Percentiles rank a stretch among this genome's conserved stretches.
These are phyloP conservation scores for Neoscelio sp. DNA, from an alignment of 2,888 invertebrate genomes.

Conservation along the genomic window DNA sequence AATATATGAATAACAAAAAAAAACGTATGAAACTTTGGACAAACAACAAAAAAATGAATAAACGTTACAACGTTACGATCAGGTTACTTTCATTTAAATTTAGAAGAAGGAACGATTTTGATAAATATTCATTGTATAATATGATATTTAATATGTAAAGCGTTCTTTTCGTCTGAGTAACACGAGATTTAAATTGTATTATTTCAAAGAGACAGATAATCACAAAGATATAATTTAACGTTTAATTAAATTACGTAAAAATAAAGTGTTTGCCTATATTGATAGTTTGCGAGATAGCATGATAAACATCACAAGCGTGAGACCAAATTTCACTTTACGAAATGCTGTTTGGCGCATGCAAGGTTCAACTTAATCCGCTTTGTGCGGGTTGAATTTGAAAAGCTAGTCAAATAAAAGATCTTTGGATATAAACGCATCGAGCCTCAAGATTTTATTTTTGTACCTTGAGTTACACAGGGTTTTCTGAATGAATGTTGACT, in stretches of 20 bases:
- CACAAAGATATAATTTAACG: neutral
- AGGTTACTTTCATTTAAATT: no score
- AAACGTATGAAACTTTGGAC: no score
- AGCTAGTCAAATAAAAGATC: slow-evolving; percentile 5
- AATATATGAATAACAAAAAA: no score
- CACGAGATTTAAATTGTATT: neutral
- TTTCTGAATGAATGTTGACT: slow-evolving; percentile 5
- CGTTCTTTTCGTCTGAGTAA: neutral
- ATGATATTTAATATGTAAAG: slow-evolving; percentile 6
- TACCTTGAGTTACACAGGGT: neutral
- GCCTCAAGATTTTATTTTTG: neutral
- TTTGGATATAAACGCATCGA: neutral
- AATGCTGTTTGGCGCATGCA: neutral
- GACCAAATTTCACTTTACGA: neutral
- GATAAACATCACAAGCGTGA: neutral
- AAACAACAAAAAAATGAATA: no score
- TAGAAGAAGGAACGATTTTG: no score
- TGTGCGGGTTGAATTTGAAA: neutral
- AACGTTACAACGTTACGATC: no score
- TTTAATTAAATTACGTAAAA: neutral
- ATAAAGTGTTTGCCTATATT: neutral
- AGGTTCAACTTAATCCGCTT: slow-evolving; percentile 5
- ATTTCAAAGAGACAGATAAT: neutral
- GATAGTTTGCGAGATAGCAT: neutral
- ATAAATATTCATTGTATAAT: neutral